A percentile compares a stretch with the other conserved stretches of the same genome.
Evolutionary conservation across 2,113 vertebrate genomes (phyloP).

Genomic region (Mormyrus lacerda): DNA sequence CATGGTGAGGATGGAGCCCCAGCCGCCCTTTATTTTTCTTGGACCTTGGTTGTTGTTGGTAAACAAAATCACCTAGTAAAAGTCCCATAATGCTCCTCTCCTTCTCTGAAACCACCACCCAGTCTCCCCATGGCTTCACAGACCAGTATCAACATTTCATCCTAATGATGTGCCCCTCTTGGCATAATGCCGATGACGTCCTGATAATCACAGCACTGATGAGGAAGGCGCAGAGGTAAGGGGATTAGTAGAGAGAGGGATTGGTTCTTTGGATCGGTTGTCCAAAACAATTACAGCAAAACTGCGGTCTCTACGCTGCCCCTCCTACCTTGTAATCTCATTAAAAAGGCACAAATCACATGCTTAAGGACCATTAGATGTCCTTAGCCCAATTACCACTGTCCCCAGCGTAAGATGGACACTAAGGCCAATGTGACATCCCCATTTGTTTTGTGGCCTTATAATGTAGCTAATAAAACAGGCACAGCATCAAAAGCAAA

Average conservation of each 20-base stretch:
- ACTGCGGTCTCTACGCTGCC: background rate
- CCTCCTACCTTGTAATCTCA: conserved; percentile 48
- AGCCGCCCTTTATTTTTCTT: background rate
- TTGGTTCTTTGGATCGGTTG: background rate
- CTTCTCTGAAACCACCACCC: background rate
- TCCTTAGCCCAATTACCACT: conserved; percentile 51
- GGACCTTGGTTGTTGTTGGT: background rate
- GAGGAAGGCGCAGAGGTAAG: background rate
- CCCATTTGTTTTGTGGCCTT: conserved; percentile 32
- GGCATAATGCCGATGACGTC: conserved; percentile 3
- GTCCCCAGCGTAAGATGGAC: conserved; percentile 33
- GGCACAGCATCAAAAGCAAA: conserved; percentile 14
- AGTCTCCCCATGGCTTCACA: background rate
- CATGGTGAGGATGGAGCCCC: background rate
- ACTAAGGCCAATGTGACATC: conserved; percentile 7
- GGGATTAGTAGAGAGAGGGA: background rate
- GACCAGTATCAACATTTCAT: background rate
- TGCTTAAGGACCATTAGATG: conserved; percentile 53
- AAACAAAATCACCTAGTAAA: background rate
- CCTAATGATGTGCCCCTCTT: background rate
- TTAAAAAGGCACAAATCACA: conserved; percentile 56
- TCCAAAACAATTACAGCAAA: conserved; percentile 48
- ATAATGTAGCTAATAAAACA: conserved; percentile 32
- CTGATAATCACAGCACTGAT: background rate
- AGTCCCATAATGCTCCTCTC: background rate